Base-by-base conservation (phyloP, 2,888 invertebrate species). In the Polymixis flavicincta region DNA sequence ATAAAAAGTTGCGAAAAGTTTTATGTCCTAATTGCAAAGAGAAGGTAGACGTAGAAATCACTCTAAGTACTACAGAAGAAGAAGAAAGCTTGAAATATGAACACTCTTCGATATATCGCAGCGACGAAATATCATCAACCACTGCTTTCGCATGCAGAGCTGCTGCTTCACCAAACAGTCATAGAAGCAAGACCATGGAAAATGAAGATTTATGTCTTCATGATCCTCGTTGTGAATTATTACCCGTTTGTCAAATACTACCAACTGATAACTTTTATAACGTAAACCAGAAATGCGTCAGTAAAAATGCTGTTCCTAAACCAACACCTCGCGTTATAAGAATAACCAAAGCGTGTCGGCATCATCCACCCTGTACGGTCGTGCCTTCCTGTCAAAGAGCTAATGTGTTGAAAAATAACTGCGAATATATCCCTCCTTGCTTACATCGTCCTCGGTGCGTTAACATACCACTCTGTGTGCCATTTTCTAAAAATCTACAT, bases 311-410 rank as follows among this genome's bases (percentile, higher is more conserved):
- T 55, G 64, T 76, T 22, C 68, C 84, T 59, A 94, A 91, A 85
- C 67, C 89, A 32, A 85, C 84, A 55, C 92, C 93, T 42, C 92
- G 92, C 81, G 87, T 92, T 48, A 93, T 96, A 48, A 92, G 93
- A 89, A 93, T 96, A 57, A 94, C 95, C 22, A 96, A 96, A 90
- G 95, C 95, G 11, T 96, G 96, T 84, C 90, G 94, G 79, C 96
- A 96, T 80, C 95, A 96, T 80, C 95, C 96, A 5, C 96, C 96
- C 2, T 96, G 96, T 83, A 94, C 93, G 9, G 95, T 95, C 4
- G 95, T 93, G n/a, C 96, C 96, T 19, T 95, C 94, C 1, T 96
- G 96, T 87, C 96, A 96, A 88, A 93, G 92, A 83, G 87, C 90
- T 32, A 93, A 91, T 75, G 94, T 95, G 28, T 82, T 95, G 22